Conservation (phyloP, 2,888 invertebrate genomes). For the Coecobrya sp. region DNA sequence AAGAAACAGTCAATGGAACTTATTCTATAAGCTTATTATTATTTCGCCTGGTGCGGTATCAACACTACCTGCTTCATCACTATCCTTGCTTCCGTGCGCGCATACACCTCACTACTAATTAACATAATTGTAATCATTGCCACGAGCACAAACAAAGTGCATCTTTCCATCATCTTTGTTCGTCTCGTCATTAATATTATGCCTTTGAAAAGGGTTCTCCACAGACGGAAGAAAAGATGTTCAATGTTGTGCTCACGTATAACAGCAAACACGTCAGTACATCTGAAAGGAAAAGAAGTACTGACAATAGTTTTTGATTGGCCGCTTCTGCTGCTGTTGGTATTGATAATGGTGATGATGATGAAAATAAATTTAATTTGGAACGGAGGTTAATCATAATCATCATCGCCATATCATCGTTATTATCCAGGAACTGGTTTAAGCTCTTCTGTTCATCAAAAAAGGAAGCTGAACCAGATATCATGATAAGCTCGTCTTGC, state of each 20-base stretch:
- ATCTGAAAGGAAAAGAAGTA: neutral
- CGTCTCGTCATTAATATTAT: too few species aligned
- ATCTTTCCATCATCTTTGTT: slow-evolving; percentile 37
- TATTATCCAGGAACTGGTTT: slow-evolving; percentile 45
- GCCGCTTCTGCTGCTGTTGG: slow-evolving; percentile 15
- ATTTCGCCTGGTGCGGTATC: neutral
- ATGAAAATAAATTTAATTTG: slow-evolving; percentile 51
- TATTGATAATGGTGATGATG: neutral
- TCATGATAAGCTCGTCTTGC: neutral
- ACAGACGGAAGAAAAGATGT: slow-evolving; percentile 1
- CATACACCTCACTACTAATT: slow-evolving; percentile 31
- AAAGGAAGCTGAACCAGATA: neutral
- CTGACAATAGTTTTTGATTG: slow-evolving; percentile 16
- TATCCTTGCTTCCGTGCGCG: slow-evolving; percentile 9
- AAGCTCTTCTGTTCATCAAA: neutral
- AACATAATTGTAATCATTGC: slow-evolving; percentile 71
- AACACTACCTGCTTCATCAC: neutral
- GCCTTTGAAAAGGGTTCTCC: neutral
- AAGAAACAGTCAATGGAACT: slow-evolving; percentile 7
- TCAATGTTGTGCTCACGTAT: neutral
- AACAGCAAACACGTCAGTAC: neutral
- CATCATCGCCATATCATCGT: neutral
- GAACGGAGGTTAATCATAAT: slow-evolving; percentile 21
- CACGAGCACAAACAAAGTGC: slow-evolving; percentile 61
- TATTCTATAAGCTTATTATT: neutral